Percentiles rank a stretch among this genome's conserved stretches.
Evolutionary conservation across 2,888 invertebrate species (phyloP).

Genomic region (Cheilosia pagana): DNA sequence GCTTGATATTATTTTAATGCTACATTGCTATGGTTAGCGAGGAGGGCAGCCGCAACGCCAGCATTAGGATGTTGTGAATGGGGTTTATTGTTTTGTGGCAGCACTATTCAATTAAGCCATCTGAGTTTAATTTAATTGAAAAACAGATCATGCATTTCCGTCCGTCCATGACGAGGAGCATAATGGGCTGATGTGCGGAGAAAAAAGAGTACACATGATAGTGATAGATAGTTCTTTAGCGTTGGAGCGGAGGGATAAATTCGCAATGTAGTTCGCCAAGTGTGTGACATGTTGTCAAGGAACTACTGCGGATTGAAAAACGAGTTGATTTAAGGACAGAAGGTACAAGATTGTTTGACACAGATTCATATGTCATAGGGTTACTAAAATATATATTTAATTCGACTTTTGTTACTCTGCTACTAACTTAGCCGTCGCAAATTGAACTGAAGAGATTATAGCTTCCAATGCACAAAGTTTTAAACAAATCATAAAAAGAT

Average conservation of each 20-base stretch:
- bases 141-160: slow-evolving; percentile 75
- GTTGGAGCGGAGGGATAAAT: not conserved
- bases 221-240: not conserved
- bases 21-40: slow-evolving; percentile 29
- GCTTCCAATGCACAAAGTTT: too few species aligned
- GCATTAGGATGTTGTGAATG: slow-evolving; percentile 70
- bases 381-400: too few species aligned
- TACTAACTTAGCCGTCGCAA: too few species aligned
- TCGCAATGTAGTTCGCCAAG: not conserved
- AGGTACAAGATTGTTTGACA: too few species aligned
- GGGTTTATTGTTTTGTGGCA: slow-evolving; percentile 75
- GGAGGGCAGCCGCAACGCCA: slow-evolving; percentile 25
- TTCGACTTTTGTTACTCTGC: too few species aligned
- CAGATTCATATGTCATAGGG: too few species aligned
- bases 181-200: not conserved
- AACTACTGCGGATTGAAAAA: slow-evolving; percentile 18
- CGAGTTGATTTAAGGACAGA: too few species aligned
- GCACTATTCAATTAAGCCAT: slow-evolving; percentile 74
- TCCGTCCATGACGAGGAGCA: slow-evolving; percentile 53
- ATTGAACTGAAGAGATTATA: too few species aligned
- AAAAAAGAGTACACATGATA: not conserved
- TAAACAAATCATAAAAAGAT: too few species aligned
- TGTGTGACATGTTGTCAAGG: slow-evolving; percentile 6
- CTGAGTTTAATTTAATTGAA: slow-evolving; percentile 74
- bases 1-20: slow-evolving; percentile 68